Evolutionary conservation across 2,888 invertebrate genomes (phyloP).

Genomic region (Cerastis rubricosa): DNA sequence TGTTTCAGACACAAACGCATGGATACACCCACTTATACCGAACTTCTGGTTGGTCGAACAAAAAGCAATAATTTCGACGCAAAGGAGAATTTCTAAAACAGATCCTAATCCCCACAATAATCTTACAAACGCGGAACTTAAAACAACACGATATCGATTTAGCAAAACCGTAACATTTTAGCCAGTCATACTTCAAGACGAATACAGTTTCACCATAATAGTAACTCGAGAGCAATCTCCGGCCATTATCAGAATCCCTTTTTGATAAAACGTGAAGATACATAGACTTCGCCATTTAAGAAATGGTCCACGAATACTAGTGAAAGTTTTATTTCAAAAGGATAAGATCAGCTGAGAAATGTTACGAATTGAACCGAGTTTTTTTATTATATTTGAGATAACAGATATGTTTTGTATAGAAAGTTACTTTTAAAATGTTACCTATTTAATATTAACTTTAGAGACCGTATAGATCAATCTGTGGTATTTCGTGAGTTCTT

Average conservation of each 20-base stretch:
- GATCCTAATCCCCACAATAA: neutral
- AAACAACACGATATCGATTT: conserved; percentile 33
- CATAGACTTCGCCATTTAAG: conserved; percentile 52
- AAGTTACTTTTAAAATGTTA: conserved; percentile 17
- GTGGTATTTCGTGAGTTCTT: neutral
- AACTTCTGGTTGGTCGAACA: neutral
- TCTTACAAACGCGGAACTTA: conserved; percentile 7
- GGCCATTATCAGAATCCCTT: conserved; percentile 52
- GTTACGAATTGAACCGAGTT: conserved; percentile 48
- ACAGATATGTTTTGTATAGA: conserved; percentile 18
- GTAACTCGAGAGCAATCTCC: conserved; percentile 51
- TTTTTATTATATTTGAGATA: conserved; percentile 52
- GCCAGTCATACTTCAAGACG: conserved; percentile 40
- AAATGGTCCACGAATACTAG: conserved; percentile 53
- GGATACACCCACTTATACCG: neutral
- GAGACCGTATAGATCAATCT: neutral
- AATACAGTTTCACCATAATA: conserved; percentile 40
- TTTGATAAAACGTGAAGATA: conserved; percentile 61
- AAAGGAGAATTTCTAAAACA: conserved; percentile 3
- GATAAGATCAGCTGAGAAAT: conserved; percentile 51
- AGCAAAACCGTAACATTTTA: conserved; percentile 19
- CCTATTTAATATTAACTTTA: neutral
- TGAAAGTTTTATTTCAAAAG: conserved; percentile 60
- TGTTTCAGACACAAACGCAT: neutral
- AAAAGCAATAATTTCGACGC: neutral